Evolutionary conservation across 2,888 invertebrate genomes (phyloP), one percentile per base, ranked within the genome.

Genomic region (Litoditis marina): DNA sequence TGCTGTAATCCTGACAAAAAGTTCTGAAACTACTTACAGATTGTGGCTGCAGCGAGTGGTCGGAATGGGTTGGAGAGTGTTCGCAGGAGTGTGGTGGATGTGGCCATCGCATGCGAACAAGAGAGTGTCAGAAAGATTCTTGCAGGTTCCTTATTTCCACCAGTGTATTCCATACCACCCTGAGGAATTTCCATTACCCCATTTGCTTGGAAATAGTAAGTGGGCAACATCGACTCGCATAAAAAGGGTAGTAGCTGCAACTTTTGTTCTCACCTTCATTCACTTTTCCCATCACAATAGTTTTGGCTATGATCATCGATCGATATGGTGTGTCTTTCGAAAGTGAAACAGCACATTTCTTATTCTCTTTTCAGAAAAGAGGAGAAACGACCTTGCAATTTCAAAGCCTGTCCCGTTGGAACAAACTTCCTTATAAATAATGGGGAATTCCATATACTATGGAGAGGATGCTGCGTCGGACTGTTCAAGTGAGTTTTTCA

Each of bases 381-480:
- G 32, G 82, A 83, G 59, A 78, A 80, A 58, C 72, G 80, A 2
- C 72, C 75, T 0, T 82, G 82, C 63, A 81, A 81, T 65, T 78
- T 79, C 57, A 59, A 59, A 8, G 74, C 76, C 2, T 82, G 82
- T 66, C 80, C 79, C 0, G 65, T 68, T 34, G 78, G 78, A 7
- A 80, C 79, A 1, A 81, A 81, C 57, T 80, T 81, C 61, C 63
- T 81, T 2, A 75, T 79, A 58, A 81, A 78, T 59, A 81, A 81
- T 55, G 73, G 76, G 6, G 81, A 81, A 55, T 78, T 81, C 54
- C 80, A 81, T 56, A 72, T 81, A 42, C 64, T 81, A 2, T 79
- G 77, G 76, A 69, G 78, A 57, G 79, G 81, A n/a, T 81, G 81
- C 56, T 81, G 81, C 52, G 78, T 81, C 7, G 81, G 81, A n/a